Conservation (phyloP, 2,888 invertebrate species). For the Apodemia zela region DNA sequence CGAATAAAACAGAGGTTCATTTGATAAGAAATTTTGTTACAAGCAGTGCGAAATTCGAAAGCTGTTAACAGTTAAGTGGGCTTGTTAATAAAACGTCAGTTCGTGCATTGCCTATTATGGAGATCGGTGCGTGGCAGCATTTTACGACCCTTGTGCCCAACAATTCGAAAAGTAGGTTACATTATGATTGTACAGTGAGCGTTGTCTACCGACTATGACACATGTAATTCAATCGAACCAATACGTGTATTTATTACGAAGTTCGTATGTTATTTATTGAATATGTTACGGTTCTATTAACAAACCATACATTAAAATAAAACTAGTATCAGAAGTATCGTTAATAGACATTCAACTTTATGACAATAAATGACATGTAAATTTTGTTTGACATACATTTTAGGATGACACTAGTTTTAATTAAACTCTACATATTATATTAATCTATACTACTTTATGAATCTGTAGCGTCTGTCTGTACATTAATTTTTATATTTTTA, state of each 20-base stretch:
- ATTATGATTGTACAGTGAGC: not conserved
- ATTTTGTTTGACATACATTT: not conserved
- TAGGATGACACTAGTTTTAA: too few species aligned
- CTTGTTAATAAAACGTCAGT: conserved; percentile 51
- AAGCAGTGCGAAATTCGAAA: conserved; percentile 49
- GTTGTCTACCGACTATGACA: conserved; percentile 2
- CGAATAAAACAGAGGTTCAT: conserved; percentile 19
- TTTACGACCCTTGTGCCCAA: conserved; percentile 51
- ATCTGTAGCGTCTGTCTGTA: too few species aligned
- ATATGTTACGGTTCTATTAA: not conserved
- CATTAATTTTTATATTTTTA: too few species aligned
- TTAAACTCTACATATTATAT: too few species aligned
- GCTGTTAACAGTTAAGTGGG: conserved; percentile 45
- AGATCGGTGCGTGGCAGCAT: conserved; percentile 44
- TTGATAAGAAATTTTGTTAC: conserved; percentile 10
- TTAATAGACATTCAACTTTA: not conserved
- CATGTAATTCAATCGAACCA: conserved; percentile 5
- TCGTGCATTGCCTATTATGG: conserved; percentile 68
- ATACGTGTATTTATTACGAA: not conserved
- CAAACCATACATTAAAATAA: not conserved
- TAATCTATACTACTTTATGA: too few species aligned
- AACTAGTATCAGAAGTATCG: too few species aligned
- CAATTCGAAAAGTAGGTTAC: conserved; percentile 33
- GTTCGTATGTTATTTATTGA: not conserved
- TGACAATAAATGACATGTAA: not conserved